Conservation (phyloP, 2,888 invertebrate genomes). For the Microplitis manilae region DNA sequence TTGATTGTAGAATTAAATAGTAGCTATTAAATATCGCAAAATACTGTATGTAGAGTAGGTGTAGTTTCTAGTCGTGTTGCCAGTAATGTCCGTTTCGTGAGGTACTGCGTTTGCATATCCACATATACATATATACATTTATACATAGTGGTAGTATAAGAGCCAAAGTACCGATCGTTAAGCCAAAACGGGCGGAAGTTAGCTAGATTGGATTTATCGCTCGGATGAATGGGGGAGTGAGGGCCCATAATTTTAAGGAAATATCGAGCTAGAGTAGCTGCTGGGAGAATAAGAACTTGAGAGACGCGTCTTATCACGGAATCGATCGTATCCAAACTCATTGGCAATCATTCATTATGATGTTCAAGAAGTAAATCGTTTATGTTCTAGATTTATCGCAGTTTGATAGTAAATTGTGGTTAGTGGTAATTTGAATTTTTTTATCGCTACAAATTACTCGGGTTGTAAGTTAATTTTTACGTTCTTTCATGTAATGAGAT, state of each 20-base stretch:
- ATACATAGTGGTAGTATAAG: slow-evolving; percentile 12
- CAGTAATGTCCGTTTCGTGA: slow-evolving; percentile 40
- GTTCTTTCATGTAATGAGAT: background rate
- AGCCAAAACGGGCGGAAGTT: slow-evolving; percentile 52
- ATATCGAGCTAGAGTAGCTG: slow-evolving; percentile 14
- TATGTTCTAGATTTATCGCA: background rate
- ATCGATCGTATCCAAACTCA: background rate
- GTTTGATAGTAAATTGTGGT: background rate
- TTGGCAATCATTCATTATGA: background rate
- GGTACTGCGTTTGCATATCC: slow-evolving; percentile 45
- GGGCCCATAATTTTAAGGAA: slow-evolving; percentile 36
- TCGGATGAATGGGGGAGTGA: slow-evolving; percentile 30
- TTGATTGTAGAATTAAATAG: too few species aligned
- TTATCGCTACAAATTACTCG: background rate
- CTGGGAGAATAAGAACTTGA: background rate
- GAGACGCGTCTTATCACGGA: background rate
- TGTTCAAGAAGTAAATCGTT: background rate
- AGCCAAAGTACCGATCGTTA: slow-evolving; percentile 51
- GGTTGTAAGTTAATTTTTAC: background rate
- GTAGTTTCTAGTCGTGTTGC: too few species aligned
- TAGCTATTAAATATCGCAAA: too few species aligned
- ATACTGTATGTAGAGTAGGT: too few species aligned
- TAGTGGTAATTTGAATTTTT: background rate
- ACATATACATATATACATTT: slow-evolving; percentile 14
- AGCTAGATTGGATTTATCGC: slow-evolving; percentile 50